Percentiles rank a stretch among this genome's conserved stretches.
Conservation (phyloP, 1,140 invertebrate genomes). For the Antheraea pernyi region DNA sequence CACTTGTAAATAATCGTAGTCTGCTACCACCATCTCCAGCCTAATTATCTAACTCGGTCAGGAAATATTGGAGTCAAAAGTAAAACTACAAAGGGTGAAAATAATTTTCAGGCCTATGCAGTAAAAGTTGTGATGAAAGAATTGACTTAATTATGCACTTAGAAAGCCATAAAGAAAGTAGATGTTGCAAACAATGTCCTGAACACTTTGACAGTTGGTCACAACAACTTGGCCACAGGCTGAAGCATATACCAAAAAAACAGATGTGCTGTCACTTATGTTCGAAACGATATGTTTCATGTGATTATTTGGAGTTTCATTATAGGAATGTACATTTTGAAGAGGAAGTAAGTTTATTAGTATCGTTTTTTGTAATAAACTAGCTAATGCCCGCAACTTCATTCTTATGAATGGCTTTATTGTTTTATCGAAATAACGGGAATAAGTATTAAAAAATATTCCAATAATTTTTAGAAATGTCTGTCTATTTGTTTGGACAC, state of each 20-base stretch:
- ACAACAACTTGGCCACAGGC: slow-evolving; percentile 45
- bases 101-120: slow-evolving; percentile 53
- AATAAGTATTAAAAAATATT: no score
- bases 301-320: slow-evolving; percentile 45
- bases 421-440: no score
- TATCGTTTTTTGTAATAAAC: neutral
- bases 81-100: neutral
- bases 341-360: slow-evolving; percentile 24
- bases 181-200: slow-evolving; percentile 37
- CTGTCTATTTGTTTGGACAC: no score
- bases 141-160: slow-evolving; percentile 31
- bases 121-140: slow-evolving; percentile 31
- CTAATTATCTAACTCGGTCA: neutral
- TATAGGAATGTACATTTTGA: slow-evolving; percentile 45
- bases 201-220: slow-evolving; percentile 38
- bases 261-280: slow-evolving; percentile 51
- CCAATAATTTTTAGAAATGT: no score
- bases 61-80: neutral
- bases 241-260: slow-evolving; percentile 38
- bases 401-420: no score
- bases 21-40: no score
- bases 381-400: no score
- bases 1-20: no score
- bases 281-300: slow-evolving; percentile 30
- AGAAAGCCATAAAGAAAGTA: slow-evolving; percentile 33